Evolutionary conservation across 2,888 invertebrate species (phyloP).

Genomic region (Drosophila algonquin): DNA sequence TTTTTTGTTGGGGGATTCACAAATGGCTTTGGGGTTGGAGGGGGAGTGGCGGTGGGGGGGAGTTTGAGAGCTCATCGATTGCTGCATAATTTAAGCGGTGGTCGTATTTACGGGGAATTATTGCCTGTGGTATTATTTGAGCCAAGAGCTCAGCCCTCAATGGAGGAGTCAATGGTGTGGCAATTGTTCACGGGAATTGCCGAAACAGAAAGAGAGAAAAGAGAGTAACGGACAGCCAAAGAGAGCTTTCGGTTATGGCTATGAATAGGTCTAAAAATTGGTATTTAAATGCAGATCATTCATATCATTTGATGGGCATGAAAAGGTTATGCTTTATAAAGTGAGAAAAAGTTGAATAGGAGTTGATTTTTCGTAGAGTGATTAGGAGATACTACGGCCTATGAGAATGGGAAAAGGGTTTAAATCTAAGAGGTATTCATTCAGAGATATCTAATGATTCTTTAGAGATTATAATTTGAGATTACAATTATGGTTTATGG

Average conservation of each 20-base stretch:
- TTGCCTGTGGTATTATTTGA: slow-evolving; percentile 63
- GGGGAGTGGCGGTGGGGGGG: no score
- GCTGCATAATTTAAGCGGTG: slow-evolving; percentile 67
- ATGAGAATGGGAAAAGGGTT: slow-evolving; percentile 4
- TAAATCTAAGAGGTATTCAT: neutral
- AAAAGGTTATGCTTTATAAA: neutral
- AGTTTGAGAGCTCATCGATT: slow-evolving; percentile 36
- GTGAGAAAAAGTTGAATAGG: no score
- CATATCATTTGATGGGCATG: slow-evolving; percentile 4
- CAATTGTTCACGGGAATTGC: neutral
- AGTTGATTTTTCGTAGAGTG: neutral
- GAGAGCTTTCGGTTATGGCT: neutral
- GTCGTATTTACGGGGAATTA: slow-evolving; percentile 75
- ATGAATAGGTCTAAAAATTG: slow-evolving; percentile 17
- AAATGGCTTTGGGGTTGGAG: neutral
- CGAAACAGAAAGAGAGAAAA: neutral
- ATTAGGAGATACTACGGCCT: neutral
- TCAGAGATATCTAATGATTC: no score
- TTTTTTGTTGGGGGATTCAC: neutral
- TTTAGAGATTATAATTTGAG: no score
- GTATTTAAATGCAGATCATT: slow-evolving; percentile 20
- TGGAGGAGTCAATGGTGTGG: neutral
- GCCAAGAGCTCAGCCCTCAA: neutral
- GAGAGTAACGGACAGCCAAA: no score
- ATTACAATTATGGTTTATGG: no score